Conservation (phyloP, 2,888 invertebrate genomes). For the Adineta ricciae region DNA sequence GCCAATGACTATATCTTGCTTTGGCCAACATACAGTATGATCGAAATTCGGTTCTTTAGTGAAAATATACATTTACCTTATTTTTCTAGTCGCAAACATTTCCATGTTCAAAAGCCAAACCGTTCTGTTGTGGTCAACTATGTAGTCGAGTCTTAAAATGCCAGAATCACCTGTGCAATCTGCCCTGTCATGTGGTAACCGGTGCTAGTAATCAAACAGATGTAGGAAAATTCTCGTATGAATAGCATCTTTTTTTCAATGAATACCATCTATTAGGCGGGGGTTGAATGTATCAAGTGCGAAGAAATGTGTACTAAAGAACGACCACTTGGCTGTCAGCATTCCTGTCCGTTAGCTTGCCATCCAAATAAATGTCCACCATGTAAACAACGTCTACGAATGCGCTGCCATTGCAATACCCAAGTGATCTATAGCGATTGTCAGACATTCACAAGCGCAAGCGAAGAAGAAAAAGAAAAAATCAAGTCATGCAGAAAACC, state of each 20-base stretch:
- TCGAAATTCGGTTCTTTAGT: background rate
- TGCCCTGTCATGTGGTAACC: slow-evolving; percentile 61
- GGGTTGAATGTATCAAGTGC: slow-evolving; percentile 42
- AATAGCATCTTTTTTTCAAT: background rate
- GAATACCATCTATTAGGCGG: background rate
- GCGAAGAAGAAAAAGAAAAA: slow-evolving; percentile 48
- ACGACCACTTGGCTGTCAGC: slow-evolving; percentile 58
- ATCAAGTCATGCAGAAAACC: slow-evolving; percentile 66
- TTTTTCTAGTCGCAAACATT: slow-evolving; percentile 41
- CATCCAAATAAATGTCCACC: slow-evolving; percentile 64
- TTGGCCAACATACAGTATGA: slow-evolving; percentile 50
- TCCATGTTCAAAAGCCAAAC: slow-evolving; percentile 54
- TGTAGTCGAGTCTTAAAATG: slow-evolving; percentile 50
- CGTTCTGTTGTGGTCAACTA: slow-evolving; percentile 53
- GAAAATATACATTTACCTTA: no score
- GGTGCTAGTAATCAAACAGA: slow-evolving; percentile 35
- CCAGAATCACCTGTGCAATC: slow-evolving; percentile 57
- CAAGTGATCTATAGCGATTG: slow-evolving; percentile 68
- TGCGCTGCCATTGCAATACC: slow-evolving; percentile 70
- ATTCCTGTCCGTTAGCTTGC: slow-evolving; percentile 62
- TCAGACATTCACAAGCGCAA: slow-evolving; percentile 56
- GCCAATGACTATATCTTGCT: slow-evolving; percentile 55
- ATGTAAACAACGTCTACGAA: slow-evolving; percentile 62
- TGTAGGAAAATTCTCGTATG: slow-evolving; percentile 30
- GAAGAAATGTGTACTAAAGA: slow-evolving; percentile 44